Base-by-base conservation (phyloP, 2,797 vertebrate species). In the Eulemur mongoz region DNA sequence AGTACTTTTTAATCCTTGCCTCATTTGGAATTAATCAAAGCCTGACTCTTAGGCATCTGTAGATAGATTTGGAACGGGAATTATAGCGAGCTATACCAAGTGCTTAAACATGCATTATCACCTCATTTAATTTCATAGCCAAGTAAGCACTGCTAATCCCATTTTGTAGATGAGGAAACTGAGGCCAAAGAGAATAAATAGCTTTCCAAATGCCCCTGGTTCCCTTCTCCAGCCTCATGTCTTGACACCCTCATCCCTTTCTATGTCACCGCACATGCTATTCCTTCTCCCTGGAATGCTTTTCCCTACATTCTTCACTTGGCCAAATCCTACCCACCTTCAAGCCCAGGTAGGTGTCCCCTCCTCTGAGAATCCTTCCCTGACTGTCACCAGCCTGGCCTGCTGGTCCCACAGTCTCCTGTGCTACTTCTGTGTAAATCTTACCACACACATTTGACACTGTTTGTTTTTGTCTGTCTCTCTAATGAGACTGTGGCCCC, bases 21-120 rank as follows among this genome's bases (percentile, higher is more conserved):
- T 89, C 90, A 59, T 91, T 95, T 75, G 89, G 88, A 96, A 84
- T 69, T 91, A 86, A 83, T 69, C 92, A 86, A 83, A 91, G 23
- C 18, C 76, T 90, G 59, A 20, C 89, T 50, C 86, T 65, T 3
- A 78, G 40, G 89, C 57, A 90, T n/a, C 81, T n/a, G 22, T 6
- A 57, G 35, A 17, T 48, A 87, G 80, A 85, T 95, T 84, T 86
- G 67, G 40, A 97, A 95, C 13, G 4, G 35, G 65, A 95, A 93
- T 54, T 93, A 43, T 17, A 40, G 57, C 65, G 4, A 73, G 92
- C 43, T 83, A 5, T 48, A n/a, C 30, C 59, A 72, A 67, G 61
- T 10, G 40, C 70, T 81, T 48, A 35, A 48, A 89, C 63, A n/a
- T 43, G 78, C 20, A 25, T 87, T 25, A 87, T 40, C 13, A 50